Conservation (phyloP, 2,797 vertebrate species). For the Etheostoma nigrum region DNA sequence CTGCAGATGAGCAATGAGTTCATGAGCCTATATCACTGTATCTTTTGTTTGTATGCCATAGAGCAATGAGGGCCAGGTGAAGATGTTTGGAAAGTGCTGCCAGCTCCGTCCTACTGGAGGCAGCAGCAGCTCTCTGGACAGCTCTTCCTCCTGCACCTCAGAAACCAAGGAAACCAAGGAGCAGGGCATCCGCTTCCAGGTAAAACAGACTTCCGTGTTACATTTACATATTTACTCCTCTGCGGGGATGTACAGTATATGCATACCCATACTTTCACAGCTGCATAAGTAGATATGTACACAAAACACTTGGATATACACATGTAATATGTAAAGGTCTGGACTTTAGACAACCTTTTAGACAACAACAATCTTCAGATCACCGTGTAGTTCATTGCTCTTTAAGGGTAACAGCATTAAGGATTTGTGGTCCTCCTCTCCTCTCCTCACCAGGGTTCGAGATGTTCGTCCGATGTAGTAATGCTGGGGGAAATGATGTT, state of each 20-base stretch:
- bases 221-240: neutral
- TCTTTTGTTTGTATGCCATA: conserved; percentile 59
- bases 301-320: neutral
- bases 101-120: conserved; percentile 93
- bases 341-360: neutral
- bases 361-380: neutral
- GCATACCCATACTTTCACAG: neutral
- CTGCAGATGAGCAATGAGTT: neutral
- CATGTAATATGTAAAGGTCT: neutral
- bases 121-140: conserved; percentile 96
- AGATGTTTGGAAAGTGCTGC: conserved; percentile 95
- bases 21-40: neutral
- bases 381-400: neutral
- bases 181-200: conserved; percentile 83
- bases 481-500: conserved; percentile 99
- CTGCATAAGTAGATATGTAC: neutral
- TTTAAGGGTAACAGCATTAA: neutral
- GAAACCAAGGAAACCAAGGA: conserved; percentile 91
- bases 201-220: conserved; percentile 31
- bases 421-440: neutral
- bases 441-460: conserved; percentile 84
- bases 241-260: neutral
- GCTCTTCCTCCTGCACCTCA: conserved; percentile 90
- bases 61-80: conserved; percentile 91
- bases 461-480: conserved; percentile 94